Evolutionary conservation across 2,113 vertebrate genomes (phyloP).

Genomic region (Odobenus rosmarus): DNA sequence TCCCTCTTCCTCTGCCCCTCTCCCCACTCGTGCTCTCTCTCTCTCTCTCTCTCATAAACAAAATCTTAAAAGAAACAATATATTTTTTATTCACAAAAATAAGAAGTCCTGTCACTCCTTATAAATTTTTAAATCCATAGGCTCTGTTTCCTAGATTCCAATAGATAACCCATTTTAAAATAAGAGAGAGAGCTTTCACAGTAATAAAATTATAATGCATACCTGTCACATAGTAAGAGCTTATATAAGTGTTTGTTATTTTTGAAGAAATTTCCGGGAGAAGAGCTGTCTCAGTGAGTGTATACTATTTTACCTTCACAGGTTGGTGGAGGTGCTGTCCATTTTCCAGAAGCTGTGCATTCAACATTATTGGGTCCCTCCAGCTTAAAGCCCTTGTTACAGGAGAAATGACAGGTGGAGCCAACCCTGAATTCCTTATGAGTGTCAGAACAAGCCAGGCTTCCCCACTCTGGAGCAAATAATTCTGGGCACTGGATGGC

Average conservation of each 20-base stretch:
- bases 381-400: conserved; percentile 53
- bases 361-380: not conserved
- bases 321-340: conserved; percentile 66
- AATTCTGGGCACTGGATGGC: conserved; percentile 82
- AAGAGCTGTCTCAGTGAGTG: rapidly evolving
- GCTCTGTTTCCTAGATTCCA: not conserved
- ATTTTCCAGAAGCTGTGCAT: conserved; percentile 62
- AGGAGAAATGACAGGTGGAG: conserved; percentile 83
- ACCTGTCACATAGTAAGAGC: not conserved
- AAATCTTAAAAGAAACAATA: not conserved
- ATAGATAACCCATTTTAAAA: not conserved
- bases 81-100: not conserved
- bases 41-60: not conserved
- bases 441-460: conserved; percentile 63
- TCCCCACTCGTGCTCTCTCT: not conserved
- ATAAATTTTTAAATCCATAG: not conserved
- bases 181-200: not conserved
- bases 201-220: not conserved
- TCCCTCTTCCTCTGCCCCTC: not conserved
- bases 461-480: conserved; percentile 65
- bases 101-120: not conserved
- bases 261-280: not conserved
- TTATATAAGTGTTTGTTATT: not conserved
- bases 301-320: conserved; percentile 62
- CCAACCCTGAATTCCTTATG: conserved; percentile 67